Evolutionary conservation across 2,113 vertebrate genomes (phyloP), one percentile per base, ranked within the genome.

Genomic region (Petrocephalus microphthalmus): DNA sequence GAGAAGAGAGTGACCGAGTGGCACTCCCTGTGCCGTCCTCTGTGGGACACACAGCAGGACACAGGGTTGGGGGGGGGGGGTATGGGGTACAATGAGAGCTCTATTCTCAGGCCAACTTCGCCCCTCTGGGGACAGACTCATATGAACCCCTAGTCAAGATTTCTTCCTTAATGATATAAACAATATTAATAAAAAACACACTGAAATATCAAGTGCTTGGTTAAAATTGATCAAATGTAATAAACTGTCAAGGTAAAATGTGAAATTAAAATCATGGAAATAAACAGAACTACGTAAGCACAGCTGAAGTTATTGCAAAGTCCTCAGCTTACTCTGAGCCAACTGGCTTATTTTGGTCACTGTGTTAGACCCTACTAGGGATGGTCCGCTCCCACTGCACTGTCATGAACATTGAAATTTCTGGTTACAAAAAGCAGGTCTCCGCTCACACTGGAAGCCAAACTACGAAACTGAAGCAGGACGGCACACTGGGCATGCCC

Each of bases 1-100:
- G 93, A 93, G 91, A 94, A 93, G 93, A 93, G 94, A 95, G 93
- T 95, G 94, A 95, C 95, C 95, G 94, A 93, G 94, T 94, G 94
- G 95, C 94, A 94, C 95, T 94, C 94, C 94, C 94, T 94, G 93
- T 92, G 92, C 82, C 86, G 93, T 93, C 91, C 93, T 91, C 89
- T 89, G 82, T 91, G 89, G 91, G 90, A 92, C 90, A 90, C 78
- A 88, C 89, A 90, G 89, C 54, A 53, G 85, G 90, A 91, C 89
- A 90, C 88, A 87, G 88, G 88, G 90, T 88, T 89, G 88, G 42
- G 42, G 89, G 60, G 89, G 60, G 87, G 64, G 22, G 51, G 42
- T 47, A 33, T n/a, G 85, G 64, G 89, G 84, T 85, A 92, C 91
- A 92, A 93, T 90, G 90, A 89, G 64, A 84, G 89, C 91, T 92